These are phyloP conservation scores for Bombus balteatus DNA, from an alignment of 1,140 invertebrate species.

Conservation along the genomic window DNA sequence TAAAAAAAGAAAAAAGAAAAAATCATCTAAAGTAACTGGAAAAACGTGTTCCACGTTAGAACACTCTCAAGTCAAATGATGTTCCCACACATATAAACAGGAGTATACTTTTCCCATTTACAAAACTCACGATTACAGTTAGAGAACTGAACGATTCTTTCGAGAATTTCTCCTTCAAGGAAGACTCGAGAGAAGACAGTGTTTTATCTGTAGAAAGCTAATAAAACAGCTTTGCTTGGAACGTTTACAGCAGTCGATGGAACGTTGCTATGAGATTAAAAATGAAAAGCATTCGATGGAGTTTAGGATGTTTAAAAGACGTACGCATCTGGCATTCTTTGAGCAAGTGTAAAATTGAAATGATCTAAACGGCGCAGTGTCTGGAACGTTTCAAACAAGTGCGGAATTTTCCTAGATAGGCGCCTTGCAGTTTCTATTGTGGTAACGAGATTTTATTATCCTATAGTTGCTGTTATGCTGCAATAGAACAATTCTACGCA, in stretches of 20 bases:
- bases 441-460: neutral
- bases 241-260: neutral
- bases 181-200: no score
- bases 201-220: no score
- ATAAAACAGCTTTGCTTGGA: neutral
- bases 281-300: neutral
- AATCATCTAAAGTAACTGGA: no score
- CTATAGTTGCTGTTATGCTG: neutral
- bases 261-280: neutral
- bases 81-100: no score
- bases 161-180: no score
- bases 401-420: neutral
- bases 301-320: neutral
- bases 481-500: neutral
- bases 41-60: no score
- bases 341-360: neutral
- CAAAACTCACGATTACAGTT: no score
- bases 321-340: neutral
- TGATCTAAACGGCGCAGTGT: neutral
- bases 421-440: constrained; percentile 2
- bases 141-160: no score
- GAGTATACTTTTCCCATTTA: no score
- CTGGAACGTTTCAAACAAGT: neutral
- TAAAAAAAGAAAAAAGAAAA: no score
- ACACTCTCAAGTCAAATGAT: no score